phyloP scores from a whole-genome alignment of 1,140 invertebrate genomes.

The Hyles vespertilio region DNA sequence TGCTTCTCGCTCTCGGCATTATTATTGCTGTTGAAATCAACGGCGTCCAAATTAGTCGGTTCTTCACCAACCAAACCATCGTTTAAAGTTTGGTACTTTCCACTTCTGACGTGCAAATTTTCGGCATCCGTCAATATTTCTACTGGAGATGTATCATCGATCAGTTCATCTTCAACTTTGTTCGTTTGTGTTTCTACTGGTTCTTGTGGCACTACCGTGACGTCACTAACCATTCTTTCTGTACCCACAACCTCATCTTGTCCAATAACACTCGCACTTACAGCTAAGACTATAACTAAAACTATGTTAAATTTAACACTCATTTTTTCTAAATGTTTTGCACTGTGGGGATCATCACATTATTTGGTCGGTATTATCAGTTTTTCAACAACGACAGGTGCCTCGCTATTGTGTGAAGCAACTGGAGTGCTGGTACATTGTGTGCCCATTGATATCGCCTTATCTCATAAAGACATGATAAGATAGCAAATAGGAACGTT shows the following conservation, averaged over 20 bases:
- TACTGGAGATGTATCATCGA: constrained; percentile 27
- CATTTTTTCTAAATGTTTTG: constrained; percentile 45
- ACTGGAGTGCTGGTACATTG: constrained; percentile 55
- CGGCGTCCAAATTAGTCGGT: constrained; percentile 42
- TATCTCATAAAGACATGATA: constrained; percentile 66
- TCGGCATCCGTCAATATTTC: constrained; percentile 38
- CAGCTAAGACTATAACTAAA: constrained; percentile 46
- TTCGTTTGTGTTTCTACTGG: constrained; percentile 2
- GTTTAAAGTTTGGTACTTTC: constrained; percentile 50
- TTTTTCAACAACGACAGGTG: constrained; percentile 55
- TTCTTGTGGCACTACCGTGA: background rate
- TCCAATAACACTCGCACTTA: constrained; percentile 60
- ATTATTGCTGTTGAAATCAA: constrained; percentile 32
- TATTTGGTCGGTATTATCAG: constrained; percentile 37
- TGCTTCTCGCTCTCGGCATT: constrained; percentile 51
- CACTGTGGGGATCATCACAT: constrained; percentile 42
- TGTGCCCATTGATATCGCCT: constrained; percentile 62
- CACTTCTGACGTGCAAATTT: constrained; percentile 47
- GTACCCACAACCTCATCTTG: constrained; percentile 48
- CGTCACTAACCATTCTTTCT: constrained; percentile 35
- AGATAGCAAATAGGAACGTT: constrained; percentile 70
- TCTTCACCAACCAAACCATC: constrained; percentile 43
- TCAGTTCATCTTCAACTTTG: constrained; percentile 23
- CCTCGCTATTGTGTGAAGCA: constrained; percentile 46
- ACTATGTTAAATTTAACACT: constrained; percentile 49